phyloP scores from a whole-genome alignment of 2,888 invertebrate species.

The Ophioninae sp. region DNA sequence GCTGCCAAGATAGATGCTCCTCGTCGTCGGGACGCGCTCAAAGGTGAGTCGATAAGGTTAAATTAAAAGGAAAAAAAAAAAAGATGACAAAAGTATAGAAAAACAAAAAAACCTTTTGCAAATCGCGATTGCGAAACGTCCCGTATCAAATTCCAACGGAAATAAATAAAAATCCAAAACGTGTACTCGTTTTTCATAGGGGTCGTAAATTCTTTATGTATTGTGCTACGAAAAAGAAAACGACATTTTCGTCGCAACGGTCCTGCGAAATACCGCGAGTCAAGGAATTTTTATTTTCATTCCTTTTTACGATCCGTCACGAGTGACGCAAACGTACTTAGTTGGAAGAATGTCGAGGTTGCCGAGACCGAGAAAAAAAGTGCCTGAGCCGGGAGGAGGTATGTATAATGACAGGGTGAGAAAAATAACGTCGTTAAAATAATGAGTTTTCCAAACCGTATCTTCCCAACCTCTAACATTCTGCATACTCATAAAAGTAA shows the following conservation, averaged over 20 bases:
- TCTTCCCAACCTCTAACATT: no score
- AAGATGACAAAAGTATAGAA: not conserved
- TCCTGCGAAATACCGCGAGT: not conserved
- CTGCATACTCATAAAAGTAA: no score
- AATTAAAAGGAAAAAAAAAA: not conserved
- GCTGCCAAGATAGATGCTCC: constrained; percentile 63
- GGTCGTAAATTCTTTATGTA: no score
- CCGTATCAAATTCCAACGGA: not conserved
- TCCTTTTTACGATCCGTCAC: constrained; percentile 7
- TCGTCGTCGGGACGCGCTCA: constrained; percentile 65
- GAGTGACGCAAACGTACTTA: constrained; percentile 12
- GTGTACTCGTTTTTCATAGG: no score
- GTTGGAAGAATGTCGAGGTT: constrained; percentile 25
- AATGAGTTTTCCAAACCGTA: not conserved
- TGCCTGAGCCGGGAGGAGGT: not conserved
- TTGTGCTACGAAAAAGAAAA: no score
- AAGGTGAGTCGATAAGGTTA: constrained; percentile 51
- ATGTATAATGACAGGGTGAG: not conserved
- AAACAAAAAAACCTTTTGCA: not conserved
- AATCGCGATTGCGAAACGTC: not conserved
- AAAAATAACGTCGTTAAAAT: not conserved
- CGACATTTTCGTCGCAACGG: not conserved
- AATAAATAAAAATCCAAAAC: no score
- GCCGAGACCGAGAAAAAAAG: not conserved
- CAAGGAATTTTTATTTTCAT: constrained; percentile 19